Base-by-base conservation (phyloP, 2,888 invertebrate species). In the Brachyopa scutellaris region DNA sequence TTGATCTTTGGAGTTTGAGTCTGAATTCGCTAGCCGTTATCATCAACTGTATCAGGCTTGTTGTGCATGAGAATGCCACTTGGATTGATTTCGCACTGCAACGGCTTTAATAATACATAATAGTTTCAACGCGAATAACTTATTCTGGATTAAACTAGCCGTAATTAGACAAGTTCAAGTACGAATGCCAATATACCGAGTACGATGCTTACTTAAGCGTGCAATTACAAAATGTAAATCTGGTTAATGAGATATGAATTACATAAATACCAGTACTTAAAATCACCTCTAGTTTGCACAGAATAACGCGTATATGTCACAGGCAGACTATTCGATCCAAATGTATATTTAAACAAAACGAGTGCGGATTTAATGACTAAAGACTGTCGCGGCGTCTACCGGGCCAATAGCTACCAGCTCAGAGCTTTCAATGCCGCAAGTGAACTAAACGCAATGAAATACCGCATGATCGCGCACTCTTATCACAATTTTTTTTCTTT, bases 361-460 rank as follows among this genome's bases (percentile, higher is more conserved):
- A 21, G 5, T n/a, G 15, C 15, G 21, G 42, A 21, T 31, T 21
- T 19, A 31, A 38, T 62, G 2, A 2, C n/a, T n/a, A 17, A 17
- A 7, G 9, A 26, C 15, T 47, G 26, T 26, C 26, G 23, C 3
- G 6, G 29, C 9, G 13, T 40, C 36, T 38, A 29, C 57, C 33
- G 33, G 55, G 13, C 17, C n/a, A 17, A 15, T 13, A 21, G 36
- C 36, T 51, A 2, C 17, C 49, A 64, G 31, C 59, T 36, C 4
- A 45, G 42, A 69, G 69, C 80, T 70, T 64, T 64, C 57, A 64
- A 59, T 76, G 51, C 15, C 69, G 62, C 42, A 36, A 80, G 33
- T 57, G 7, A 47, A 69, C 80, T 51, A 70, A 64, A 59, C 42
- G 53, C 59, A 55, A 57, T 31, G 33, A 45, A 67, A 36, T 29